phyloP scores from a whole-genome alignment of 2,888 invertebrate species.

The Mantis religiosa region DNA sequence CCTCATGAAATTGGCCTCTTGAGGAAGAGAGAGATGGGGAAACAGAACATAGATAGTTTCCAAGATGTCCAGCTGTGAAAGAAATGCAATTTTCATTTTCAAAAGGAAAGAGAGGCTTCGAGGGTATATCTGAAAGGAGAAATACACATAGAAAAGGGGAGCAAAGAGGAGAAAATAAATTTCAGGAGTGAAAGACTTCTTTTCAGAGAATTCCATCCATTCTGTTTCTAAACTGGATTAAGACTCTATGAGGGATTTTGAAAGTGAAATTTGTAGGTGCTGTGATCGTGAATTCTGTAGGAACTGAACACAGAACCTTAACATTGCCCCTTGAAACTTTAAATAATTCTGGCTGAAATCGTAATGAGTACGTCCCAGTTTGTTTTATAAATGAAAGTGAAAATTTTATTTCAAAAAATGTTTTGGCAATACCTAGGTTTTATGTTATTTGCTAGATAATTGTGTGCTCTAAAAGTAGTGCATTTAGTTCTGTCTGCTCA shows the following conservation, averaged over 20 bases:
- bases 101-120: neutral
- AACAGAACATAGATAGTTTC: neutral
- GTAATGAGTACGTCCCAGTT: no score
- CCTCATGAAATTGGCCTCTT: neutral
- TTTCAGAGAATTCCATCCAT: neutral
- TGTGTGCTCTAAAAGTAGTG: no score
- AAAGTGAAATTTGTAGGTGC: neutral
- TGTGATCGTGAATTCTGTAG: neutral
- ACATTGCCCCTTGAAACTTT: neutral
- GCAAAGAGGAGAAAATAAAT: neutral
- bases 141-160: neutral
- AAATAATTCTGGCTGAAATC: no score
- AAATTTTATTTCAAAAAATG: no score
- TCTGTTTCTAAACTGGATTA: constrained; percentile 5
- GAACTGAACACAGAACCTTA: neutral
- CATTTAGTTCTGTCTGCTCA: no score
- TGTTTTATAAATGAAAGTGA: no score
- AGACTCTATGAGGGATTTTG: neutral
- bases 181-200: neutral
- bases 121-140: neutral
- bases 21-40: neutral
- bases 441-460: no score
- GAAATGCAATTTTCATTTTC: constrained; percentile 3
- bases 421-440: no score
- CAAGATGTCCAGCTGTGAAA: constrained; percentile 5